A percentile compares a stretch with the other conserved stretches of the same genome.
Evolutionary conservation across 2,888 invertebrate species (phyloP).

Genomic region (Pollenia angustigena): DNA sequence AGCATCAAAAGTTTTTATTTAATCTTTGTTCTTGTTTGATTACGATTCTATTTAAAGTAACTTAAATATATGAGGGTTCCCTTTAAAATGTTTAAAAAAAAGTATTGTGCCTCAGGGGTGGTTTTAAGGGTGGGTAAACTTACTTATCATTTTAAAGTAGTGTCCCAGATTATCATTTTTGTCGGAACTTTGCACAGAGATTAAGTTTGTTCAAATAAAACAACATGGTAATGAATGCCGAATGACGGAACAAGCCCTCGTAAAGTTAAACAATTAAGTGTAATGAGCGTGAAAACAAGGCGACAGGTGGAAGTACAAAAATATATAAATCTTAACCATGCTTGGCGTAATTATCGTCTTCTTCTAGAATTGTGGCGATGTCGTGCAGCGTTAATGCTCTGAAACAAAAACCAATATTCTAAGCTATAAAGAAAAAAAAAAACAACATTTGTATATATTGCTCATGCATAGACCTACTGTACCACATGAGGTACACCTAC

Average conservation of each 20-base stretch:
- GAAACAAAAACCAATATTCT: too few species aligned
- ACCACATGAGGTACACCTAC: too few species aligned
- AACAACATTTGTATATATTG: too few species aligned
- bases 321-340: too few species aligned
- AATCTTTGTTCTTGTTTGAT: slow-evolving; percentile 5
- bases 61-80: slow-evolving; percentile 58
- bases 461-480: too few species aligned
- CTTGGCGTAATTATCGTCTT: too few species aligned
- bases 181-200: slow-evolving; percentile 42
- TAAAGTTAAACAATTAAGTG: slow-evolving; percentile 57
- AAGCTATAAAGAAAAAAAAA: too few species aligned
- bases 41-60: slow-evolving; percentile 50
- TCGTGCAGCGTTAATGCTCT: too few species aligned
- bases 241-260: slow-evolving; percentile 25
- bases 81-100: slow-evolving; percentile 1
- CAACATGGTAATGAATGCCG: background rate
- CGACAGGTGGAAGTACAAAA: too few species aligned
- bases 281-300: slow-evolving; percentile 67
- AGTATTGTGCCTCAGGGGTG: background rate
- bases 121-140: slow-evolving; percentile 17
- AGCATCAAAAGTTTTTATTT: slow-evolving; percentile 38
- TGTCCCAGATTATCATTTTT: slow-evolving; percentile 42
- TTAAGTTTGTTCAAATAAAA: slow-evolving; percentile 43
- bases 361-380: too few species aligned
- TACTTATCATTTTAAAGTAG: slow-evolving; percentile 1